Evolutionary conservation across 2,888 invertebrate genomes (phyloP), one percentile per base, ranked within the genome.

Genomic region (Biston stratarius): DNA sequence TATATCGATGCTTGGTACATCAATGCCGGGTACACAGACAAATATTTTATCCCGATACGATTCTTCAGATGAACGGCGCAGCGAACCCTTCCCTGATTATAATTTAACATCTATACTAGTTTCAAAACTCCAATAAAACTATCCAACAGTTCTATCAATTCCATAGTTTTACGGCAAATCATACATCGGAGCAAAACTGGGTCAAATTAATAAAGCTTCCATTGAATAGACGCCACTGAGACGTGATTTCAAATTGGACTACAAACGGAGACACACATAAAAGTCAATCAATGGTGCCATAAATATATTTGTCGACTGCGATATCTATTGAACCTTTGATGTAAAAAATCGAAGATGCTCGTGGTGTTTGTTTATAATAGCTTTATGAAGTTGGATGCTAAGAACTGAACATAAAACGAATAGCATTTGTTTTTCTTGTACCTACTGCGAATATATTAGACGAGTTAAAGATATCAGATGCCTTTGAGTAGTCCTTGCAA

Each of bases 201-300:
- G 77, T 77, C 76, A 66, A 67, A 75, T 76, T 77, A 68, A 77
- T 77, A 74, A 59, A 71, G 47, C 63, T 74, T 69, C 61, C 59
- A 73, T 73, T 67, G 70, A 67, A 69, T 64, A 75, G 78, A 76
- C 77, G 73, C 74, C 73, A 63, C 61, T 55, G 70, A 60, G 75
- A 73, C 74, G 74, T 71, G 73, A 74, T 74, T 77, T 74, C 69
- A 73, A 75, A 75, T 75, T 72, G 73, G 66, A 61, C 64, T 64
- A 65, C 67, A 70, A 70, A 66, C 67, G 56, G 53, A 70, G 69
- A 69, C 64, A 55, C 66, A 52, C 70, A 71, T 74, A 74, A 71
- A 74, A 72, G 71, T 73, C 71, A 71, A 73, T 74, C 74, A 72
- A 72, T 71, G 42, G 61, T 49, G n/a, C 48, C 64, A 69, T 73